A percentile compares a stretch with the other conserved stretches of the same genome.
Evolutionary conservation across 2,888 invertebrate genomes (phyloP).

Genomic region (Ophioninae sp.): DNA sequence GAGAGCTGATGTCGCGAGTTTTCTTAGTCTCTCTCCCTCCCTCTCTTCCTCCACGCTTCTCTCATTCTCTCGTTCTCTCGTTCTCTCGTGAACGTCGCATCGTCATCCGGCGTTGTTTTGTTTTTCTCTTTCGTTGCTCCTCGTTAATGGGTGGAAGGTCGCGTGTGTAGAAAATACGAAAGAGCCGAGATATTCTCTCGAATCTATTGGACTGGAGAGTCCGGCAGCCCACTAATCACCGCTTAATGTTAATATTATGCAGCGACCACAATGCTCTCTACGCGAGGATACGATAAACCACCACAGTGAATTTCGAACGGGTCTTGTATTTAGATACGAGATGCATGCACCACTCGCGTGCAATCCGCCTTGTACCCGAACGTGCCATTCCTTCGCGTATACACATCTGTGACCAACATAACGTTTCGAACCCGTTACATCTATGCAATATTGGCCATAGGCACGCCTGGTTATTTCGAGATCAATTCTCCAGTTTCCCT

Average conservation of each 20-base stretch:
- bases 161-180: slow-evolving; percentile 71
- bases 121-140: slow-evolving; percentile 31
- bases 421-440: too few species aligned
- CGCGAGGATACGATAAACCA: slow-evolving; percentile 76
- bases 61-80: background rate
- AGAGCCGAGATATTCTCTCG: slow-evolving; percentile 46
- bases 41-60: background rate
- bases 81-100: background rate
- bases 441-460: too few species aligned
- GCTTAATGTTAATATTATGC: slow-evolving; percentile 80
- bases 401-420: too few species aligned
- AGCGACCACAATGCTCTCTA: slow-evolving; percentile 77
- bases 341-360: slow-evolving; percentile 77
- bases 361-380: slow-evolving; percentile 68
- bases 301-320: slow-evolving; percentile 66
- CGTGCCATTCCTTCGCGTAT: slow-evolving; percentile 35
- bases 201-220: slow-evolving; percentile 70
- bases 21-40: background rate
- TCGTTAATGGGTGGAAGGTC: slow-evolving; percentile 77
- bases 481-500: background rate
- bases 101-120: slow-evolving; percentile 10
- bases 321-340: slow-evolving; percentile 60
- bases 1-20: background rate
- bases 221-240: slow-evolving; percentile 79
- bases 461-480: background rate